phyloP scores from a whole-genome alignment of 1,140 invertebrate genomes.

The Drosophila lowei region DNA sequence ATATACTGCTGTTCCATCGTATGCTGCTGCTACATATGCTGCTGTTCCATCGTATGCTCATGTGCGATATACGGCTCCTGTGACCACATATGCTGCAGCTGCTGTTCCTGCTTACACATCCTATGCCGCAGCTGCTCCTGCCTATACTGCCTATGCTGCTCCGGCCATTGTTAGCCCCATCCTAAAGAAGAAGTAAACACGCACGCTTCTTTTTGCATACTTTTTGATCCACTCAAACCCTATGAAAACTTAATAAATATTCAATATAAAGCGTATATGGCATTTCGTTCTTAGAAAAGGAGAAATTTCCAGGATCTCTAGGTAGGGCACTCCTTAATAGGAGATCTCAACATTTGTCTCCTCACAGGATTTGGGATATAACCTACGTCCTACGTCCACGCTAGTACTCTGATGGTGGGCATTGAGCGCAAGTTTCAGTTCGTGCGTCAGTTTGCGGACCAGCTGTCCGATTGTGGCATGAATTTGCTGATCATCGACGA shows the following conservation, averaged over 20 bases:
- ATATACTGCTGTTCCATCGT: not conserved
- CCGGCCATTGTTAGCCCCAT: slow-evolving; percentile 48
- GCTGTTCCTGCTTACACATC: slow-evolving; percentile 10
- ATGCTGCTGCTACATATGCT: not conserved
- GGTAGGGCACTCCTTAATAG: too few species aligned
- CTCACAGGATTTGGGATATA: too few species aligned
- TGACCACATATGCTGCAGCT: slow-evolving; percentile 27
- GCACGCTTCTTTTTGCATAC: not conserved
- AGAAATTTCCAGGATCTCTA: too few species aligned
- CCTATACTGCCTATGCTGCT: slow-evolving; percentile 35
- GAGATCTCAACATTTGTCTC: too few species aligned
- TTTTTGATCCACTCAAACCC: not conserved
- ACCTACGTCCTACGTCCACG: too few species aligned
- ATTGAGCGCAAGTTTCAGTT: too few species aligned
- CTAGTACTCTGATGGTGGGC: too few species aligned
- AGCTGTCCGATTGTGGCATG: slow-evolving; percentile 21
- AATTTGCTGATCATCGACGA: slow-evolving; percentile 74
- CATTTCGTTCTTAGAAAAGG: too few species aligned
- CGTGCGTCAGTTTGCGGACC: too few species aligned
- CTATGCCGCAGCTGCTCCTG: not conserved
- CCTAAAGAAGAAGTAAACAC: slow-evolving; percentile 58
- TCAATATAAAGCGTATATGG: too few species aligned
- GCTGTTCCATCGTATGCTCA: slow-evolving; percentile 6
- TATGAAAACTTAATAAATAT: too few species aligned
- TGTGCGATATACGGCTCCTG: slow-evolving; percentile 11